Evolutionary conservation across 1,140 invertebrate species (phyloP).

Genomic region (Liolophura sinensis): DNA sequence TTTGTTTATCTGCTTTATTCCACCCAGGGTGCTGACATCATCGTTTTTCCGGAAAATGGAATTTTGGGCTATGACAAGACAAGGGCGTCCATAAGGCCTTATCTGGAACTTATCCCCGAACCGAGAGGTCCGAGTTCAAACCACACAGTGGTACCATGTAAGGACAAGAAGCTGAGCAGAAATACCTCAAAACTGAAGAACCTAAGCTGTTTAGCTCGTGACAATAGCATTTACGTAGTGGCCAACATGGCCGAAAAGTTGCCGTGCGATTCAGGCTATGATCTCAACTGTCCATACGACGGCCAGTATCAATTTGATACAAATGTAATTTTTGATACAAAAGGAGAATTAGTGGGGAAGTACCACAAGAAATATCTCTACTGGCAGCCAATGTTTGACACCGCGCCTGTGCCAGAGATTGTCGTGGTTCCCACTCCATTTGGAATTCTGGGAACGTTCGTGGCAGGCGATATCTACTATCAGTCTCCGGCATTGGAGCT

Average conservation of each 20-base stretch:
- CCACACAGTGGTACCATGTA: conserved; percentile 22
- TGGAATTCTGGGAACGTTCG: conserved; percentile 75
- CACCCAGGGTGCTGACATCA: conserved; percentile 70
- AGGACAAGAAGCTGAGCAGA: not conserved
- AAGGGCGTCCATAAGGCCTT: conserved; percentile 15
- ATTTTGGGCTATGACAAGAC: conserved; percentile 49
- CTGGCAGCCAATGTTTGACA: conserved; percentile 62
- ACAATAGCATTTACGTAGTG: conserved; percentile 66
- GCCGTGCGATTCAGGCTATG: conserved; percentile 55
- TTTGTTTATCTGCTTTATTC: conserved; percentile 2
- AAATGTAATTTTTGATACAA: conserved; percentile 72
- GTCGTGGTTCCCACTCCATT: conserved; percentile 70
- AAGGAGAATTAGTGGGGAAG: conserved; percentile 64
- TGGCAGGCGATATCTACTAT: conserved; percentile 77
- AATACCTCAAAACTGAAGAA: conserved; percentile 11
- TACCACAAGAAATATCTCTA: conserved; percentile 73
- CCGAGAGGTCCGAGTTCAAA: conserved; percentile 18
- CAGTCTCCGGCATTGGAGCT: conserved; percentile 63
- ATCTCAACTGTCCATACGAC: conserved; percentile 60
- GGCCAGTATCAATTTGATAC: conserved; percentile 70
- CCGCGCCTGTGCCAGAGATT: conserved; percentile 36
- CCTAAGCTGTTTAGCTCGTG: conserved; percentile 63
- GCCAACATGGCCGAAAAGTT: conserved; percentile 72
- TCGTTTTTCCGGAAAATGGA: conserved; percentile 80
- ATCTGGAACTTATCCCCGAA: conserved; percentile 29